These are phyloP conservation scores for Clavelina lepadiformis DNA, from an alignment of 23 tunicate genomes.

Conservation along the genomic window DNA sequence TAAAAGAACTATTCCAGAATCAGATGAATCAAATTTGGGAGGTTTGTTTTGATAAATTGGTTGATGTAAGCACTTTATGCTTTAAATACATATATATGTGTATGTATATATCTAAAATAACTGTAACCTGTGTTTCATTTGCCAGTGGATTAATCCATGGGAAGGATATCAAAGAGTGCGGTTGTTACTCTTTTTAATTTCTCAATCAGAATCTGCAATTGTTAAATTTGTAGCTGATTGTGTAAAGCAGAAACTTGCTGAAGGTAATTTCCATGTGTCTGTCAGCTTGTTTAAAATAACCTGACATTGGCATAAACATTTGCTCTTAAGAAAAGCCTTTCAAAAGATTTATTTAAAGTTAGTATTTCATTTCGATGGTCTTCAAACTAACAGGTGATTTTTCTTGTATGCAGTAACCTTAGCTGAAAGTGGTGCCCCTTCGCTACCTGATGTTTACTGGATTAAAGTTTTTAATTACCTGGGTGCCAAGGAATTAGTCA, in stretches of 20 bases:
- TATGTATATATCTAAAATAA: no score
- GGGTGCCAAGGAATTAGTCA: conserved; percentile 12
- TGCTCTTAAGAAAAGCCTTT: no score
- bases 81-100: no score
- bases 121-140: not conserved
- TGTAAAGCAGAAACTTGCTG: conserved; percentile 41
- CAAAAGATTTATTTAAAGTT: not conserved
- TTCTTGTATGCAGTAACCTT: not conserved
- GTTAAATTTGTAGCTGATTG: conserved; percentile 47
- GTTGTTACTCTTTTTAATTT: conserved; percentile 39
- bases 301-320: not conserved
- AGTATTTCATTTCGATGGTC: not conserved
- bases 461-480: conserved; percentile 33
- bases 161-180: conserved; percentile 32
- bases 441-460: conserved; percentile 45
- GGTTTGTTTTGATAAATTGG: conserved; percentile 17
- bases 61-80: not conserved
- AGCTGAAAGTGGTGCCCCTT: conserved; percentile 1
- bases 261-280: conserved; percentile 21
- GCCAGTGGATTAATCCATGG: conserved; percentile 62
- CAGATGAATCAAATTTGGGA: conserved; percentile 65
- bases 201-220: conserved; percentile 7
- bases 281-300: not conserved
- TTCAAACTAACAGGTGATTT: not conserved
- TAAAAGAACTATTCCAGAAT: conserved; percentile 54